Base-by-base conservation (phyloP, 1,140 invertebrate species). In the Drosophila watanabei region DNA sequence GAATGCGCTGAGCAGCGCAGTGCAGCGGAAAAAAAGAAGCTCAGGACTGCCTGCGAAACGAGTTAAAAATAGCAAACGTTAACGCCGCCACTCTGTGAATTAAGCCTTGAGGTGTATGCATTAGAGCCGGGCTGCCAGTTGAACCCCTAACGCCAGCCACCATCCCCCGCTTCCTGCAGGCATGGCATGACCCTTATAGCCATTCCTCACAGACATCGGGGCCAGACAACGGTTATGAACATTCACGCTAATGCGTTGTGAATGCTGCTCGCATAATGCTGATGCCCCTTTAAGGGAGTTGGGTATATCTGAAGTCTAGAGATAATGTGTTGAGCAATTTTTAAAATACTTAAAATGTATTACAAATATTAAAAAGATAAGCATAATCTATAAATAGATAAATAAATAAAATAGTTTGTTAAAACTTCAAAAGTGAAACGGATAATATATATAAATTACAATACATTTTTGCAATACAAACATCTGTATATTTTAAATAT, bases 51-150 rank as follows among this genome's bases (percentile, higher is more conserved):
- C 80, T 78, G 85, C 65, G 77, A 88, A 88, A 88, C 81, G 86
- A 88, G 85, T 81, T 88, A 85, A 89, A 88, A 88, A 89, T 89
- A 88, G 85, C 73, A 76, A 80, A 76, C 77, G 81, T 89, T 89
- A 84, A 80, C 85, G 85, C 81, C 83, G 80, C 69, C 52, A 56
- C 78, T 48, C 73, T 62, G 52, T 72, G 69, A 60, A 77, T 64
- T 75, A 71, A 89, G 85, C 81, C 82, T 85, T 75, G 54, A 85
- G 85, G 78, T 79, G 80, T 80, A 84, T 80, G 85, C 82, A 89
- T 90, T 85, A 89, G 85, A 85, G 57, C 41, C 80, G 32, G 71
- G 56, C 46, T 69, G 85, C 49, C 61, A 68, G 85, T 84, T 81
- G 80, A 89, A 78, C 68, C 54, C 46, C 24, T 28, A 48, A 48